Evolutionary conservation across 92 coral and sea anemone genomes (phyloP).

Genomic region (Porites cylindrica): DNA sequence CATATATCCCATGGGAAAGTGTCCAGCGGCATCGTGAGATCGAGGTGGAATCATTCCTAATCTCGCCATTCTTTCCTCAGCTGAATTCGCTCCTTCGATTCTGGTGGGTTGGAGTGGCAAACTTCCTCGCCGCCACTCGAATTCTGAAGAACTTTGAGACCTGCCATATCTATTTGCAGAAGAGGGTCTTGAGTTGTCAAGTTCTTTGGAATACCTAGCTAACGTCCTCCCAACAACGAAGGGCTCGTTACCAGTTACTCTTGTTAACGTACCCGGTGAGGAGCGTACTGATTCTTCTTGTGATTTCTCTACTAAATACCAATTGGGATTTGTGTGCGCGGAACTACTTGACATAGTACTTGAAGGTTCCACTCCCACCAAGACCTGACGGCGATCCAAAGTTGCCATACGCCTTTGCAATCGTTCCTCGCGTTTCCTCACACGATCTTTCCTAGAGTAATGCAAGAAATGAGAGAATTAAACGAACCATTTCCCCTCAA

Average conservation of each 20-base stretch:
- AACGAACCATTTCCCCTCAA: background rate
- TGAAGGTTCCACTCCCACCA: background rate
- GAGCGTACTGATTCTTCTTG: background rate
- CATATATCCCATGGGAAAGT: conserved; percentile 16
- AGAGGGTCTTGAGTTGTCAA: conserved; percentile 32
- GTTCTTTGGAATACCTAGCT: conserved; percentile 43
- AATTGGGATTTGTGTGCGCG: conserved; percentile 29
- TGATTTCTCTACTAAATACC: conserved; percentile 35
- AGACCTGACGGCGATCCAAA: background rate
- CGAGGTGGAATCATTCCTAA: conserved; percentile 51
- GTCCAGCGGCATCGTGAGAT: conserved; percentile 7
- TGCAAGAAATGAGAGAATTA: background rate
- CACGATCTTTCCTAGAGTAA: conserved; percentile 14
- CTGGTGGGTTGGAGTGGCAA: conserved; percentile 1
- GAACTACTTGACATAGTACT: background rate
- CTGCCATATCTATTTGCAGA: conserved; percentile 14
- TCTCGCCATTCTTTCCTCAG: conserved; percentile 46
- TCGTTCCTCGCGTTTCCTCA: conserved; percentile 15
- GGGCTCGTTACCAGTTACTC: conserved; percentile 45
- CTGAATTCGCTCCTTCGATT: conserved; percentile 14
- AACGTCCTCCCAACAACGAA: conserved; percentile 35
- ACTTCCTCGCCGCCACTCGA: conserved; percentile 32
- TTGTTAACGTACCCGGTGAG: conserved; percentile 8
- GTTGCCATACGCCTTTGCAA: background rate
- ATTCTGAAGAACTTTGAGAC: conserved; percentile 8